phyloP scores from a whole-genome alignment of 2,797 vertebrate genomes.

The Takifugu rubripes region DNA sequence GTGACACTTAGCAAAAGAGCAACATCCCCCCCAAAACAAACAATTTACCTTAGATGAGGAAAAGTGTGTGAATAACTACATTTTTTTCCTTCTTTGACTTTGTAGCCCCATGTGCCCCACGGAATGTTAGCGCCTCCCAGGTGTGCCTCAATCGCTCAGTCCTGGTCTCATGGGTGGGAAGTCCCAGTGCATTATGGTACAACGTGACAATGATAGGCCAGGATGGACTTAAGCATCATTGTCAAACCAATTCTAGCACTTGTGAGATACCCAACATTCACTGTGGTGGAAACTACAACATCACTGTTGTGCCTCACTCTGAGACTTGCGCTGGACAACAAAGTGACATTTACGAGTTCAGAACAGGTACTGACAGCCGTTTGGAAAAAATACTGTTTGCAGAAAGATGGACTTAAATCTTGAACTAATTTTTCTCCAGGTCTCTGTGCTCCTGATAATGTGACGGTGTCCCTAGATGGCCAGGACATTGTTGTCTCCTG shows the following conservation, averaged over 20 bases:
- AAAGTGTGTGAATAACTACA: background rate
- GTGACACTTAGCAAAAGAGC: too few relatives aligned
- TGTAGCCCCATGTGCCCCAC: constrained; percentile 70
- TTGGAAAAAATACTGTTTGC: too few relatives aligned
- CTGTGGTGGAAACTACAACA: constrained; percentile 68
- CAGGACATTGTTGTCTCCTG: constrained; percentile 56
- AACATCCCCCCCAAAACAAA: background rate
- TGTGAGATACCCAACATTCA: constrained; percentile 60
- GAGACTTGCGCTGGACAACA: constrained; percentile 55
- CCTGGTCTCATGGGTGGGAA: constrained; percentile 65
- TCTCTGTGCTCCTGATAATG: constrained; percentile 63
- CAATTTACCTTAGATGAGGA: background rate
- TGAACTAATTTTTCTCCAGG: constrained; percentile 45
- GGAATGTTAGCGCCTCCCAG: constrained; percentile 57
- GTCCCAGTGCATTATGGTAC: constrained; percentile 54
- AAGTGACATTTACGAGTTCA: constrained; percentile 48
- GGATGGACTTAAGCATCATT: constrained; percentile 44
- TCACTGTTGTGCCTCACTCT: constrained; percentile 64
- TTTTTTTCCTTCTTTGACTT: background rate
- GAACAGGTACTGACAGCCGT: constrained; percentile 56
- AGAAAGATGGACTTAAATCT: background rate
- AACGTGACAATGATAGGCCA: constrained; percentile 45
- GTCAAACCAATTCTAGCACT: constrained; percentile 50
- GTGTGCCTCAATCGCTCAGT: constrained; percentile 63
- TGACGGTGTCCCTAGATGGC: constrained; percentile 54